phyloP scores from a whole-genome alignment of 53 echinoderm and acorn worm species.

The Zoroaster sp. region DNA sequence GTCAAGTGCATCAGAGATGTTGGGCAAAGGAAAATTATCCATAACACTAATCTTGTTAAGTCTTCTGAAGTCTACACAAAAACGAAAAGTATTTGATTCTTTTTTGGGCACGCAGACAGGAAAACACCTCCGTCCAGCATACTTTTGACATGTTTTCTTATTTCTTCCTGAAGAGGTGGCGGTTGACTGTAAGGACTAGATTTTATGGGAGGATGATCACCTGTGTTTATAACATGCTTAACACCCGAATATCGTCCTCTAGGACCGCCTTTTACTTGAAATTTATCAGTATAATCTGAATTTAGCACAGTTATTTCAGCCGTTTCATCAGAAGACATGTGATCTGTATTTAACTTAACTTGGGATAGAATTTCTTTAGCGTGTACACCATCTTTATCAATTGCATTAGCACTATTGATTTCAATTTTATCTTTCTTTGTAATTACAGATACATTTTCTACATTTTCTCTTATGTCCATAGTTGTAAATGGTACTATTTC shows the following conservation, averaged over 20 bases:
- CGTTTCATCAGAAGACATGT: neutral
- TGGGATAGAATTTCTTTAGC: neutral
- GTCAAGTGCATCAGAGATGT: slow-evolving; percentile 22
- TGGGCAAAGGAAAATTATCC: slow-evolving; percentile 35
- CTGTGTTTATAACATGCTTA: neutral
- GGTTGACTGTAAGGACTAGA: neutral
- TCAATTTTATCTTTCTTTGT: neutral
- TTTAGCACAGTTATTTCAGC: neutral
- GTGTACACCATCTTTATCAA: neutral
- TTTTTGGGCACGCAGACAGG: neutral
- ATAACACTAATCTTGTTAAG: neutral
- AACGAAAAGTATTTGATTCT: neutral
- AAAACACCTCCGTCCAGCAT: neutral
- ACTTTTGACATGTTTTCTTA: neutral
- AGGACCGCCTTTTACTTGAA: neutral
- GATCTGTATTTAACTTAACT: neutral
- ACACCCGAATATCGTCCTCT: neutral
- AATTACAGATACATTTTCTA: neutral
- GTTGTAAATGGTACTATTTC: neutral
- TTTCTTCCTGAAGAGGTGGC: neutral
- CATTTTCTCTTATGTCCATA: neutral
- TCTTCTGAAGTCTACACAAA: neutral
- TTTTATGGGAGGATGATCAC: neutral
- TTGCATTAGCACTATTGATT: neutral
- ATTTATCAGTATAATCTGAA: neutral